These are phyloP conservation scores for Proteles cristata DNA, from an alignment of 2,113 vertebrate species.

Conservation along the genomic window DNA sequence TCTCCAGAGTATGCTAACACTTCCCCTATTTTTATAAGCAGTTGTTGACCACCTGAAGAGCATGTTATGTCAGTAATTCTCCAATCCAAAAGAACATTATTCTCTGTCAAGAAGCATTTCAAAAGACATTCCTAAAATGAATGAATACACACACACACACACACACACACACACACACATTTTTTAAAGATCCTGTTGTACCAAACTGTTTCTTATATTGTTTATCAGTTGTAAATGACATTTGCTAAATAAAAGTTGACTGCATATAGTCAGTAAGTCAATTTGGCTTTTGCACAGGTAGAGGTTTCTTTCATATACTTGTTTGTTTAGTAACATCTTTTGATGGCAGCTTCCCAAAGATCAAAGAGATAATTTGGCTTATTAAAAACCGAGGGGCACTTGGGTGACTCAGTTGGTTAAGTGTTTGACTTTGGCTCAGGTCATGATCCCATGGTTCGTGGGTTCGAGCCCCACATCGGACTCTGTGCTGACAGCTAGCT, in stretches of 20 bases:
- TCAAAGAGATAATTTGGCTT: background rate
- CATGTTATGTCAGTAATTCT: constrained; percentile 54
- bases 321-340: background rate
- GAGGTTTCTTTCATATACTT: constrained; percentile 5
- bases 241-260: constrained; percentile 52
- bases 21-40: constrained; percentile 6
- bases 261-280: background rate
- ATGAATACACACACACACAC: background rate
- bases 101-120: constrained; percentile 46
- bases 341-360: background rate
- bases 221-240: background rate
- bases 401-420: too few relatives aligned
- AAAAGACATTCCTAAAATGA: constrained; percentile 9
- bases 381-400: background rate
- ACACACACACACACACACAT: background rate
- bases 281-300: background rate
- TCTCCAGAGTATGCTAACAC: background rate
- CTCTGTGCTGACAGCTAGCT: too few relatives aligned
- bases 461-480: too few relatives aligned
- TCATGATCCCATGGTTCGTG: too few relatives aligned
- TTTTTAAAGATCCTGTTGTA: background rate
- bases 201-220: background rate
- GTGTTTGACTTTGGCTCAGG: too few relatives aligned
- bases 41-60: background rate
- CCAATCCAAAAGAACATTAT: background rate